Conservation (phyloP, 2,797 vertebrate genomes). For the Pseudochaenichthys georgianus region DNA sequence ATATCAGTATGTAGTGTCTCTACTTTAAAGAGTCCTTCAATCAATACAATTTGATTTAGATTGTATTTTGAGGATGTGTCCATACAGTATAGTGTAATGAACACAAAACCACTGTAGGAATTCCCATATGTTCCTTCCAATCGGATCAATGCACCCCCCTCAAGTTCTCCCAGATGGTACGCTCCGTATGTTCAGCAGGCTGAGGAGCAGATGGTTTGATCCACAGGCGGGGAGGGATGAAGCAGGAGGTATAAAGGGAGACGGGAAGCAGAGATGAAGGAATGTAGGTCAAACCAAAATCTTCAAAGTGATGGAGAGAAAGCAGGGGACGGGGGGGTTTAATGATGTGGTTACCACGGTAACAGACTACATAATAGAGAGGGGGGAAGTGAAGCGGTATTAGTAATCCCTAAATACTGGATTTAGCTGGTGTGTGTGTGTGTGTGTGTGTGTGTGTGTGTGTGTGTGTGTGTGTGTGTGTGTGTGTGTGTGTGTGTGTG, state of each 20-base stretch:
- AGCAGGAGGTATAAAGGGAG: conserved; percentile 69
- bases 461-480: too few relatives aligned
- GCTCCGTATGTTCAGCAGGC: not conserved
- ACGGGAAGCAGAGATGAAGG: conserved; percentile 76
- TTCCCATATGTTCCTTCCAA: conserved; percentile 26
- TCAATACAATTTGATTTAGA: too few relatives aligned
- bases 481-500: too few relatives aligned
- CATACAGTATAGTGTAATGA: too few relatives aligned
- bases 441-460: too few relatives aligned
- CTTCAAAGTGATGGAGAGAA: conserved; percentile 59
- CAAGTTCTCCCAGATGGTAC: conserved; percentile 27
- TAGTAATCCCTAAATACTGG: conserved; percentile 46
- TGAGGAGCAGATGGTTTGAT: not conserved
- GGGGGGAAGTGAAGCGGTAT: conserved; percentile 2
- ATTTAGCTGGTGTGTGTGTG: conserved; percentile 13
- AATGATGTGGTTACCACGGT: conserved; percentile 63
- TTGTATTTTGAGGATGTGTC: too few relatives aligned
- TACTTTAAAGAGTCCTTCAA: too few relatives aligned
- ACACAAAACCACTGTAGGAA: conserved; percentile 9
- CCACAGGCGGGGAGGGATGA: not conserved
- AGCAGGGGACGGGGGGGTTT: not conserved
- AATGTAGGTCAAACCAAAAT: conserved; percentile 67
- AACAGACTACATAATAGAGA: conserved; percentile 31
- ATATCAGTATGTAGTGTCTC: too few relatives aligned
- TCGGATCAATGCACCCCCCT: conserved; percentile 9